These are phyloP conservation scores for Choristoneura fumiferana DNA, from an alignment of 1,140 invertebrate genomes.

Conservation along the genomic window DNA sequence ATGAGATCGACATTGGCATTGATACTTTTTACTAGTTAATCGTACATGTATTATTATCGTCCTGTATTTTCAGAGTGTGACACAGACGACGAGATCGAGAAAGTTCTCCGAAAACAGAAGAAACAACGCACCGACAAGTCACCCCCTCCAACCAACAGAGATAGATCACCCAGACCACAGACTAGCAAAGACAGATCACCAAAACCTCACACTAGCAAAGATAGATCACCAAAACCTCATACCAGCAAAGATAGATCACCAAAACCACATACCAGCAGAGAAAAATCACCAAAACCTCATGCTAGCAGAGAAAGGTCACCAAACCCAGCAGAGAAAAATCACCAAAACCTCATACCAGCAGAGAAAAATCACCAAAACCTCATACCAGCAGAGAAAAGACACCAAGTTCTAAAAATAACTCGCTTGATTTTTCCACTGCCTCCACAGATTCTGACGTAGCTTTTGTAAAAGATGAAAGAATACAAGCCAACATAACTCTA, in stretches of 20 bases:
- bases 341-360: background rate
- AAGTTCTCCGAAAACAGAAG: constrained; percentile 50
- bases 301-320: background rate
- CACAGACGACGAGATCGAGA: constrained; percentile 79
- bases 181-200: constrained; percentile 1
- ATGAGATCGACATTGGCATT: too few relatives aligned
- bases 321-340: background rate
- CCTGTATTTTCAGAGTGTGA: constrained; percentile 52
- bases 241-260: background rate
- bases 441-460: constrained; percentile 29
- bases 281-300: background rate
- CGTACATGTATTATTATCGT: too few relatives aligned
- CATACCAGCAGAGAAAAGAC: background rate
- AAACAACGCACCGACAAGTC: constrained; percentile 18
- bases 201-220: background rate
- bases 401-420: background rate
- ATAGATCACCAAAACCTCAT: background rate
- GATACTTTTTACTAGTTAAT: too few relatives aligned
- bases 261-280: background rate
- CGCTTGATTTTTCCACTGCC: background rate
- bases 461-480: constrained; percentile 41
- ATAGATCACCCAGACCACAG: background rate
- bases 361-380: background rate
- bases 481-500: constrained; percentile 27
- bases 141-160: background rate